phyloP scores from a whole-genome alignment of 2,888 invertebrate species.

The Oligia fasciuncula region DNA sequence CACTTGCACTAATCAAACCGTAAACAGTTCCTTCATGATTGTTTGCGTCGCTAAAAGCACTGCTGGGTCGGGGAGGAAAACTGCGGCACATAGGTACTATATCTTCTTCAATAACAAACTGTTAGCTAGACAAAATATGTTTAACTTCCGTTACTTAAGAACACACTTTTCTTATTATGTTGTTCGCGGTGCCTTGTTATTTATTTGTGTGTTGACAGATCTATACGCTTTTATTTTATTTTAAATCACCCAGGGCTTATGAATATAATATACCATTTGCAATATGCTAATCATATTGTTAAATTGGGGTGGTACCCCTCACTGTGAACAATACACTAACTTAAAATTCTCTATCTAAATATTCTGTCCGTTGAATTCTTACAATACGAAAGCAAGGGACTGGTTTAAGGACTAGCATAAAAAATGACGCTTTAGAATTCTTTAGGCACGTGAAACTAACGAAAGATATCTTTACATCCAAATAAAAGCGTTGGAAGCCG shows the following conservation, averaged over 20 bases:
- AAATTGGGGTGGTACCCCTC: constrained; percentile 28
- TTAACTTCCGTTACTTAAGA: constrained; percentile 54
- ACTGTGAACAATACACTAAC: constrained; percentile 41
- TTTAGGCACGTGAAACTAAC: constrained; percentile 67
- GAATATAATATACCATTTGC: constrained; percentile 18
- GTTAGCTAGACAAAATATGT: constrained; percentile 51
- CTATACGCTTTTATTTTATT: constrained; percentile 15
- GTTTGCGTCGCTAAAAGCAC: constrained; percentile 35
- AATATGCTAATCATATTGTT: constrained; percentile 52
- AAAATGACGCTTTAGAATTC: constrained; percentile 65
- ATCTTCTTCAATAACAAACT: constrained; percentile 54
- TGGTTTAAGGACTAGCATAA: constrained; percentile 65
- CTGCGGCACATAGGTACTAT: constrained; percentile 44
- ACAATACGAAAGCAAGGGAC: constrained; percentile 59
- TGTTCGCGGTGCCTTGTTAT: constrained; percentile 18
- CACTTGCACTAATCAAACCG: constrained; percentile 26
- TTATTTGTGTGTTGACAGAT: constrained; percentile 22
- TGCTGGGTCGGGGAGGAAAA: constrained; percentile 42
- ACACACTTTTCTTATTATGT: constrained; percentile 36
- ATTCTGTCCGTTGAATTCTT: constrained; percentile 43
- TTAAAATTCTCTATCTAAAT: constrained; percentile 46
- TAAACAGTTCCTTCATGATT: constrained; percentile 26
- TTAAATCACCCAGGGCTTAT: background rate
- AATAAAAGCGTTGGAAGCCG: constrained; percentile 78
- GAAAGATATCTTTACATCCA: constrained; percentile 76